phyloP scores from a whole-genome alignment of 2,113 vertebrate genomes.

The Rhinoptilus africanus region DNA sequence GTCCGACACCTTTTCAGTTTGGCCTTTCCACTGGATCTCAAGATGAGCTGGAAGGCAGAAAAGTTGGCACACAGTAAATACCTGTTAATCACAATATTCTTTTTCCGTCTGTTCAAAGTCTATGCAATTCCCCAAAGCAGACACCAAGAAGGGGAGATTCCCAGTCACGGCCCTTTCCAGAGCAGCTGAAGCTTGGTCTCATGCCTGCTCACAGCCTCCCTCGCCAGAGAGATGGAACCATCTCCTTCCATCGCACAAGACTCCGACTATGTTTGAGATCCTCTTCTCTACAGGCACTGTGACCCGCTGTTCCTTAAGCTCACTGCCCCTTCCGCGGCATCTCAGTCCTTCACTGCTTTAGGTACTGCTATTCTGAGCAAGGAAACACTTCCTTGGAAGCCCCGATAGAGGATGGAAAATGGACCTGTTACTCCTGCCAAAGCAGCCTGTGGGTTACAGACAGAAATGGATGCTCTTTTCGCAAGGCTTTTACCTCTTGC shows the following conservation, averaged over 20 bases:
- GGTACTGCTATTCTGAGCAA: neutral
- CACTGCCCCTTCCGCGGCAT: neutral
- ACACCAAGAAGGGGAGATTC: neutral
- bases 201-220: neutral
- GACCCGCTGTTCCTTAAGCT: neutral
- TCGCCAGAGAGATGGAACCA: neutral
- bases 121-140: neutral
- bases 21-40: neutral
- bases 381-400: neutral
- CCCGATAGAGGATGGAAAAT: neutral
- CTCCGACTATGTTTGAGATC: neutral
- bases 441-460: neutral
- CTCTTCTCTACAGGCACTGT: neutral
- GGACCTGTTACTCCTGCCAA: neutral
- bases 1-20: neutral
- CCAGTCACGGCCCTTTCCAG: fast-evolving
- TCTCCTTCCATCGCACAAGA: too few relatives aligned
- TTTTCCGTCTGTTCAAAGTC: neutral
- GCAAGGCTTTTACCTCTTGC: neutral
- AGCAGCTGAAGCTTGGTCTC: neutral
- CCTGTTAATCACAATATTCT: neutral
- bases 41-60: neutral
- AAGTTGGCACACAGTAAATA: neutral
- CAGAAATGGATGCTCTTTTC: neutral
- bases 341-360: neutral